These are phyloP conservation scores for Cariama cristata DNA, from an alignment of 2,113 vertebrate species.

Conservation along the genomic window DNA sequence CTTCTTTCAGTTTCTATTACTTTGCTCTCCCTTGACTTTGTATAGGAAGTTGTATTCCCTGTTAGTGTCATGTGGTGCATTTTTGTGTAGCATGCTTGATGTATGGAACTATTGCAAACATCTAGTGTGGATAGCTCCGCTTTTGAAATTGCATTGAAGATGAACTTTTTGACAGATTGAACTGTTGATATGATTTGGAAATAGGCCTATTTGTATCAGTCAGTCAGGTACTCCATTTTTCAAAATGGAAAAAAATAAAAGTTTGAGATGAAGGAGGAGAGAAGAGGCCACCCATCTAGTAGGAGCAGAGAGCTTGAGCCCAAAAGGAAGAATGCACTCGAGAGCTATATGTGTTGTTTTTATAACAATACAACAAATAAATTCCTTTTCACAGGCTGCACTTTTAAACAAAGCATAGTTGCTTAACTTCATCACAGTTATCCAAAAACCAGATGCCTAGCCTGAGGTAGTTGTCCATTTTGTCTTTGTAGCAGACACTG, in stretches of 20 bases:
- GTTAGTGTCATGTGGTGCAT: neutral
- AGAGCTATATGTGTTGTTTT: neutral
- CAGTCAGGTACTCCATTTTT: neutral
- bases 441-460: neutral
- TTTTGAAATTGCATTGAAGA: neutral
- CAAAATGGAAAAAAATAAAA: neutral
- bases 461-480: neutral
- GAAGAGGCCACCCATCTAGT: neutral
- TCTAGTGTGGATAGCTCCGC: neutral
- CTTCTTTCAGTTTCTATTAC: conserved; percentile 10
- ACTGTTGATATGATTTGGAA: conserved; percentile 34
- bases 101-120: neutral
- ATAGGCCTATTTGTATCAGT: conserved; percentile 25
- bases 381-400: neutral
- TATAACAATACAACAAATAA: neutral
- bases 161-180: conserved; percentile 35
- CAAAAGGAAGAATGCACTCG: neutral
- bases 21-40: conserved; percentile 8
- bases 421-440: neutral
- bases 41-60: conserved; percentile 9
- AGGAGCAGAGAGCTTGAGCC: neutral
- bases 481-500: neutral
- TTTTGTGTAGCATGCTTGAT: neutral
- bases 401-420: neutral
- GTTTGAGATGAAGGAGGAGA: neutral